These are phyloP conservation scores for Fopius arisanus DNA, from an alignment of 1,140 invertebrate species.

Conservation along the genomic window DNA sequence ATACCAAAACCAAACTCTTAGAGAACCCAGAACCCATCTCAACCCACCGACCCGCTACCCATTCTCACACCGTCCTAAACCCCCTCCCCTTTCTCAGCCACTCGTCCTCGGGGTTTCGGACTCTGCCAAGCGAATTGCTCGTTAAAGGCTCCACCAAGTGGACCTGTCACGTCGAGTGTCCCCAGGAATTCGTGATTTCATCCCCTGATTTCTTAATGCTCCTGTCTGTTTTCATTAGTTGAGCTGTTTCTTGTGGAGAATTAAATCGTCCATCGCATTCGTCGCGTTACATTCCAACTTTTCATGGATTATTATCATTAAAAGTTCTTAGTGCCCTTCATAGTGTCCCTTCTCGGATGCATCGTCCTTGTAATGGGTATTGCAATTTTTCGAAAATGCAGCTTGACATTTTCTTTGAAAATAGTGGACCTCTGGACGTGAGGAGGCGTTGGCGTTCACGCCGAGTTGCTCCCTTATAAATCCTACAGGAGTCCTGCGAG, in stretches of 20 bases:
- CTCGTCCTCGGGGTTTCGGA: constrained; percentile 28
- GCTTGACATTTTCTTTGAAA: no score
- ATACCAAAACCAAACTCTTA: constrained; percentile 61
- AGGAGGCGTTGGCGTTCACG: constrained; percentile 28
- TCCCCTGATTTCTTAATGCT: background rate
- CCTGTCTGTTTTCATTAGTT: constrained; percentile 5
- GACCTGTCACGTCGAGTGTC: constrained; percentile 13
- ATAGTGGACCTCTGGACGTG: background rate
- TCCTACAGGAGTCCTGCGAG: constrained; percentile 61
- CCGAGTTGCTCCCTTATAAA: constrained; percentile 60
- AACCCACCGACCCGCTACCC: constrained; percentile 13
- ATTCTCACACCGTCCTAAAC: constrained; percentile 15
- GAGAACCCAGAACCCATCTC: constrained; percentile 47
- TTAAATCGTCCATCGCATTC: no score
- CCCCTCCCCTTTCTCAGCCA: constrained; percentile 3
- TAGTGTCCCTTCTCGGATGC: no score
- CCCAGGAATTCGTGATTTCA: background rate
- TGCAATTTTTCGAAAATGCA: no score
- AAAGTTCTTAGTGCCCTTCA: no score
- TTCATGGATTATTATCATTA: no score
- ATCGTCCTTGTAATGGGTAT: no score
- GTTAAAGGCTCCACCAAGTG: constrained; percentile 39
- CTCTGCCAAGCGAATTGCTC: constrained; percentile 40
- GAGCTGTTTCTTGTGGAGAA: no score
- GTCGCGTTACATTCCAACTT: no score